A percentile compares a stretch with the other conserved stretches of the same genome.
Conservation (phyloP, 2,113 vertebrate genomes). For the Canis aureus region DNA sequence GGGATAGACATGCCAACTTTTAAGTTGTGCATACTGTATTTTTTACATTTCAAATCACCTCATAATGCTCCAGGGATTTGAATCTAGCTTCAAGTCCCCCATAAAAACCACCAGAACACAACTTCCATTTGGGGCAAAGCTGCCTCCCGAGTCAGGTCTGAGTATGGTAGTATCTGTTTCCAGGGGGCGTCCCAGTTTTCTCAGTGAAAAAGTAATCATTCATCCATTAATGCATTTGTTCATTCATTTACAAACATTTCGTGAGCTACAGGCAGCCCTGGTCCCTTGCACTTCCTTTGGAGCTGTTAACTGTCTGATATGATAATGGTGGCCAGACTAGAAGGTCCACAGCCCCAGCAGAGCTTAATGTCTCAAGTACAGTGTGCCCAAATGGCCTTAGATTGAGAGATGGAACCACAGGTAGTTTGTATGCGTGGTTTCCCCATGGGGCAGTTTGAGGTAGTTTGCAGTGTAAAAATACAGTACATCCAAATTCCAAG, state of each 20-base stretch:
- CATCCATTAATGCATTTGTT: not conserved
- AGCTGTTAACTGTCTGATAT: not conserved
- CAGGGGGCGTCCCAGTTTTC: not conserved
- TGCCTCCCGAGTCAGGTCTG: not conserved
- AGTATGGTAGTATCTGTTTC: not conserved
- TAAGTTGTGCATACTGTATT: not conserved
- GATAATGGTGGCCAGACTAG: not conserved
- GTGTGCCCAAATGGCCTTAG: not conserved
- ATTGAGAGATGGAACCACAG: not conserved
- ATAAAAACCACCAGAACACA: not conserved
- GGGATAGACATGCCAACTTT: not conserved
- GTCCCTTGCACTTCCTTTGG: not conserved
- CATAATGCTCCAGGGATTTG: not conserved
- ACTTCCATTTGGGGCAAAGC: not conserved
- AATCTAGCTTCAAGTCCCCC: not conserved
- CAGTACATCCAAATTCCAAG: not conserved
- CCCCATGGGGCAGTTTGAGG: not conserved
- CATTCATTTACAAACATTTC: not conserved
- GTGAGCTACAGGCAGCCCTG: not conserved
- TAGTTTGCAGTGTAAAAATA: conserved; percentile 29
- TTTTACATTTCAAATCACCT: not conserved
- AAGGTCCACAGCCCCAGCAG: not conserved
- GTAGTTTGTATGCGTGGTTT: not conserved
- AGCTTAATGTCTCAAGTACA: not conserved
- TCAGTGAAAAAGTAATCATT: not conserved